Base-by-base conservation (phyloP, 2,888 invertebrate species). In the Branchinecta sandiegonensis region DNA sequence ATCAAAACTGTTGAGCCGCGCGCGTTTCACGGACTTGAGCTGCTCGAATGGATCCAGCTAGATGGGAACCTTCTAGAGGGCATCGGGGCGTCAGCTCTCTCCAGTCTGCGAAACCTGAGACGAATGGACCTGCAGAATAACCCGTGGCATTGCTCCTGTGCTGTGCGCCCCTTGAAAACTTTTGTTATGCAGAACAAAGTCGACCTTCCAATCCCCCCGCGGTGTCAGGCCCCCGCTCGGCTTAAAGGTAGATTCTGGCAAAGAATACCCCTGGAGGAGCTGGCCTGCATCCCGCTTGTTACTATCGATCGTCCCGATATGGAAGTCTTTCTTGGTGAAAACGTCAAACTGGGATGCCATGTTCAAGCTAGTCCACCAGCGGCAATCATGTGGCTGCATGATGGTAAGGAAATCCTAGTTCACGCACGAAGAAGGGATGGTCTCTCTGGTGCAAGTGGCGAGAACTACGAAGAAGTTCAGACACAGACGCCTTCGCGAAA, bases 121-220 rank as follows among this genome's bases (percentile, higher is more conserved):
- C 88, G 87, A 13, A 78, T 90, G 71, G 88, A 88, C 74, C 77
- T 90, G 72, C 84, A 86, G n/a, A 83, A 82, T 70, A 90, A 90
- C 77, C 87, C 86, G 0, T 90, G 90, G 89, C 87, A 89, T 76
- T 90, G 90, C 77, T 86, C 88, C 64, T 90, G 90, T 76, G 82
- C 83, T 46, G 76, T 90, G 70, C 80, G 88, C 68, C 87, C 89
- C 0, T 77, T 90, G 71, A 80, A 88, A 37, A 85, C 86, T 74
- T 90, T 89, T 90, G 87, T 90, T 87, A 78, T 86, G 71, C 81
- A 82, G 70, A 84, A 84, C 75, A 90, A 90, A 75, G 85, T 90
- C 48, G 89, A 89, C 8, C 85, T 85, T 69, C 86, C 81, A 47
- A 80, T 84, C 67, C 85, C 86, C 10, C 89, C 90, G 0, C 81